phyloP scores from a whole-genome alignment of 2,888 invertebrate genomes.

The Drosophila pseudotakahashii region DNA sequence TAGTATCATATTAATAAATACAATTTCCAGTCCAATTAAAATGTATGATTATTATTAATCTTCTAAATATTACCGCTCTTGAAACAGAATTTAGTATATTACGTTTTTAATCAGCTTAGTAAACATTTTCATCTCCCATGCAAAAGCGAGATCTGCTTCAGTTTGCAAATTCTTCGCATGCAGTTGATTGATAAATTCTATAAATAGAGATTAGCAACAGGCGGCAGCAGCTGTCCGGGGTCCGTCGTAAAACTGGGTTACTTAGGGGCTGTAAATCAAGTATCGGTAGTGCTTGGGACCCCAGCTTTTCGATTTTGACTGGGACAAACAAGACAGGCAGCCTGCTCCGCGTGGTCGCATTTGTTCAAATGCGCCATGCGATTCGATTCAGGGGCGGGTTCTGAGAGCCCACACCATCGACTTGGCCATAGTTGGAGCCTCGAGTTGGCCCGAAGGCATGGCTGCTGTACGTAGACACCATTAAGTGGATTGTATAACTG shows the following conservation, averaged over 20 bases:
- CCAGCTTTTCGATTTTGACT: constrained; percentile 24
- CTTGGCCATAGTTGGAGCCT: constrained; percentile 29
- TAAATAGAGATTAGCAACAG: constrained; percentile 33
- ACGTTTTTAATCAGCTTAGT: background rate
- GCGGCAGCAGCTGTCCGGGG: constrained; percentile 48
- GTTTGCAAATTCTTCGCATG: constrained; percentile 9
- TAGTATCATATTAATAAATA: no score
- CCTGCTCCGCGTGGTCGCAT: constrained; percentile 29
- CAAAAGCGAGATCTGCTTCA: background rate
- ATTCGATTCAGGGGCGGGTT: constrained; percentile 39
- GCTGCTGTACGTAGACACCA: constrained; percentile 41
- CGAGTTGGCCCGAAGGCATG: constrained; percentile 9
- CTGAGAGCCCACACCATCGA: constrained; percentile 33
- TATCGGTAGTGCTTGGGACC: background rate
- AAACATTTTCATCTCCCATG: background rate
- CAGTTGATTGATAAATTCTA: constrained; percentile 17
- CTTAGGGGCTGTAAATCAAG: constrained; percentile 50
- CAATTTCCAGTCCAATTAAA: no score
- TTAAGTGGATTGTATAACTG: constrained; percentile 56
- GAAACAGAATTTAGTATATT: no score
- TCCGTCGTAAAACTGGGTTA: constrained; percentile 66
- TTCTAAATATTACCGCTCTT: no score
- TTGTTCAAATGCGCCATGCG: background rate
- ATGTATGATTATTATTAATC: no score
- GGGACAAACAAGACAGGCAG: constrained; percentile 52